Evolutionary conservation across 2,888 invertebrate genomes (phyloP).

Genomic region (Agonopterix arenella): DNA sequence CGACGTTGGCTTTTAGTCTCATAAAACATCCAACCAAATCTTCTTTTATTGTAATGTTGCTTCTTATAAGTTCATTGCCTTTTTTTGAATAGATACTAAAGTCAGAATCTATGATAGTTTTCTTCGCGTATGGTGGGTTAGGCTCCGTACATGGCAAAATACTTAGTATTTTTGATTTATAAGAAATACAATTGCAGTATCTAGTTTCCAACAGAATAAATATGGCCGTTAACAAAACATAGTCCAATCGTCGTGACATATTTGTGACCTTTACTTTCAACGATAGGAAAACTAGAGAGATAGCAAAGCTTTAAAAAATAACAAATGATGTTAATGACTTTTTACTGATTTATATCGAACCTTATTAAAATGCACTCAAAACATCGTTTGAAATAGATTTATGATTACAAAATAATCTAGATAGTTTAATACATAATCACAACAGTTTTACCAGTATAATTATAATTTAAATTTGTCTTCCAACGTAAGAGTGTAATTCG

Average conservation of each 20-base stretch:
- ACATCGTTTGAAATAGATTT: too few species aligned
- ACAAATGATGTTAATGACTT: too few species aligned
- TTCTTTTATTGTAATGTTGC: constrained; percentile 21
- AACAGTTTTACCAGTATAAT: too few species aligned
- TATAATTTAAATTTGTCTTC: too few species aligned
- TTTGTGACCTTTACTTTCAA: too few species aligned
- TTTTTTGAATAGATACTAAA: constrained; percentile 16
- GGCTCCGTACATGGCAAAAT: constrained; percentile 17
- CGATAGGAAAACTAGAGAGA: too few species aligned
- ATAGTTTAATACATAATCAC: too few species aligned
- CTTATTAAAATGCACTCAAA: too few species aligned
- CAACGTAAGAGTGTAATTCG: too few species aligned
- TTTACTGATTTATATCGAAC: too few species aligned
- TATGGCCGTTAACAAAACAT: not conserved
- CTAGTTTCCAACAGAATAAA: not conserved
- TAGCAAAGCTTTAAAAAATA: too few species aligned
- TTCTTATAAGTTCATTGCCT: constrained; percentile 20
- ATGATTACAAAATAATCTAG: too few species aligned
- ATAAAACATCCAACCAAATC: constrained; percentile 20
- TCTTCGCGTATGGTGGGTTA: constrained; percentile 19
- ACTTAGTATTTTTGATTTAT: not conserved
- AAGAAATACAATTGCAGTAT: not conserved
- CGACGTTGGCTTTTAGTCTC: constrained; percentile 21
- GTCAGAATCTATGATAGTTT: constrained; percentile 7
- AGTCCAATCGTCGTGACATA: not conserved